Evolutionary conservation across 2,113 vertebrate genomes (phyloP).

Genomic region (Osmerus eperlanus): DNA sequence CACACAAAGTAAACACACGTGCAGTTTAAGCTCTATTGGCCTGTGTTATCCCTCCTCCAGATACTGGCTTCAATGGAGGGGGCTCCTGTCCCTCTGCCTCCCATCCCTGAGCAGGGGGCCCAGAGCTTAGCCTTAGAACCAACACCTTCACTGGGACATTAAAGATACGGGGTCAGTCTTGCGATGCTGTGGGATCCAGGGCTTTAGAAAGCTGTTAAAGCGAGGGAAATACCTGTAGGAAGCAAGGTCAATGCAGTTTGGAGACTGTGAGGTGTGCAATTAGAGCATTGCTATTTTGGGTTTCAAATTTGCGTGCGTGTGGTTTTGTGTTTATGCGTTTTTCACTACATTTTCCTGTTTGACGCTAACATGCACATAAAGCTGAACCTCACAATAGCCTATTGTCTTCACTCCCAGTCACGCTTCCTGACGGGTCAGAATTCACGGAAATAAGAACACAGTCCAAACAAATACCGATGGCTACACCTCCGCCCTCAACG

Average conservation of each 20-base stretch:
- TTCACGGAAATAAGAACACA: conserved; percentile 75
- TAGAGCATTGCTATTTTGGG: background rate
- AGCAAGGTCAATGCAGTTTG: background rate
- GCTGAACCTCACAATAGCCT: conserved; percentile 69
- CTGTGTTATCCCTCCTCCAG: conserved; percentile 44
- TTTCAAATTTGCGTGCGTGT: conserved; percentile 21
- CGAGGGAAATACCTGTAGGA: background rate
- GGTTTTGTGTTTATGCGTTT: conserved; percentile 16
- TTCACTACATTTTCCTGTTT: conserved; percentile 69
- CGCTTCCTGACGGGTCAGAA: conserved; percentile 73
- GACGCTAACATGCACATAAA: conserved; percentile 56
- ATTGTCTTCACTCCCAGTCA: conserved; percentile 69
- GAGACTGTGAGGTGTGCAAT: conserved; percentile 3
- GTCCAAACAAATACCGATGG: conserved; percentile 74
- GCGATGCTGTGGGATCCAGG: background rate
- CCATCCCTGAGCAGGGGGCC: background rate
- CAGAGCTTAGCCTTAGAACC: background rate
- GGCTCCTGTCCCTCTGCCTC: background rate
- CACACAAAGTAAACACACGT: conserved; percentile 49
- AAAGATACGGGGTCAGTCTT: background rate
- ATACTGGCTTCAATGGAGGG: conserved; percentile 31
- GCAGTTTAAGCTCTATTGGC: conserved; percentile 36
- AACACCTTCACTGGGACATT: background rate
- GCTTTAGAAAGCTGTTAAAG: background rate
- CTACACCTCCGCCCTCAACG: conserved; percentile 51